Evolutionary conservation across 2,888 invertebrate species (phyloP).

Genomic region (Sinhomidia bicolor): DNA sequence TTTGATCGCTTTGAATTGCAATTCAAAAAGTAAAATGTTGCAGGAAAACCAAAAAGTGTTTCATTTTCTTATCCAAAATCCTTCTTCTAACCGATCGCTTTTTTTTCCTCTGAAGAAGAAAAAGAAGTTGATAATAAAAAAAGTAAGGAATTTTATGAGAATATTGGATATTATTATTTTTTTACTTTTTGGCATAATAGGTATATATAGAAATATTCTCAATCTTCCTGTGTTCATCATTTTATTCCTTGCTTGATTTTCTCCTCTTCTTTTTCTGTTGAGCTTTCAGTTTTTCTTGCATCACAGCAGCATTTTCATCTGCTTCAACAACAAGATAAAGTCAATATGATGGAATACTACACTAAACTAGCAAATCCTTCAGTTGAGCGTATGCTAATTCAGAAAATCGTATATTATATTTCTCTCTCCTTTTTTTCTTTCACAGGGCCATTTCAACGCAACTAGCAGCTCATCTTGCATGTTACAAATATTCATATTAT

Average conservation of each 20-base stretch:
- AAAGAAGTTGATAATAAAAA: neutral
- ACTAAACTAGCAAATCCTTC: conserved; percentile 21
- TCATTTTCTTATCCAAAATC: conserved; percentile 25
- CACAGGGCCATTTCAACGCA: neutral
- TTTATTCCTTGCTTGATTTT: neutral
- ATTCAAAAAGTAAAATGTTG: neutral
- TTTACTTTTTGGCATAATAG: conserved; percentile 30
- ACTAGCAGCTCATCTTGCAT: neutral
- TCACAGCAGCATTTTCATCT: neutral
- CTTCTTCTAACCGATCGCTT: neutral
- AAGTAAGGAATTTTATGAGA: conserved; percentile 12
- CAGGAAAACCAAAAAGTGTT: neutral
- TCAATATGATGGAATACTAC: neutral
- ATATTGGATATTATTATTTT: neutral
- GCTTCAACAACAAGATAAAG: neutral
- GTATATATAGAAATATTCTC: neutral
- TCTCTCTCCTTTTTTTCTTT: neutral
- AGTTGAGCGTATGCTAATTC: conserved; percentile 47
- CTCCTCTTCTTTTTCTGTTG: neutral
- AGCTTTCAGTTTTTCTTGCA: conserved; percentile 17
- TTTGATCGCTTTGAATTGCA: neutral
- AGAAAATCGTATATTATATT: conserved; percentile 16
- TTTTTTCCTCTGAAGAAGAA: neutral
- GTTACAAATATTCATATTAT: neutral
- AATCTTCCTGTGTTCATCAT: neutral